Evolutionary conservation across 2,888 invertebrate genomes (phyloP), one percentile per base, ranked within the genome.

Genomic region (Pherbina coryleti): DNA sequence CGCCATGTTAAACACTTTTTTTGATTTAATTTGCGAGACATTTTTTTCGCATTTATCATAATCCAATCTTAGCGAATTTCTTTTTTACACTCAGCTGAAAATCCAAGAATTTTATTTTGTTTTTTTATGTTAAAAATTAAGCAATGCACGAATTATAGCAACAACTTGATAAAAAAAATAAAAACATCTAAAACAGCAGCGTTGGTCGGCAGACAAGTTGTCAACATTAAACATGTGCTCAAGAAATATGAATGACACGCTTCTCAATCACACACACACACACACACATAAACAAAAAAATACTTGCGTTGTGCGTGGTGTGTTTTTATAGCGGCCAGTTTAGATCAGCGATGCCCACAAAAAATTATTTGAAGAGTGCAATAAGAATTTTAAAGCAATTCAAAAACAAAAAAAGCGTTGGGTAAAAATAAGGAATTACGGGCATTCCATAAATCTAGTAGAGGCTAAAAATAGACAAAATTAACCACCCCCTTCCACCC

Each of bases 171-270:
- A n/a, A n/a, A n/a, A n/a, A 28, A 28, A 60, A 60, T 17, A 37
- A 28, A n/a, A 37, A 5, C 5, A n/a, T 2, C 14, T 17, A 17
- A 53, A 49, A 19, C 5, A 67, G 34, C 44, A 37, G 66, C 37
- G 51, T 70, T 28, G 28, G 22, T 31, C 25, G 70, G 19, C 25
- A 31, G 19, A 70, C 19, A 70, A 70, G 49, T 28, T 51, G 70
- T 53, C 70, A 70, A 70, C 28, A 4, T 71, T 71, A 19, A 34
- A 53, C 71, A 34, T 64, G 64, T 64, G 64, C 31, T 37, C 34
- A 28, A 53, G 28, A 77, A n/a, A 28, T 31, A 64, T 5, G 53
- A 37, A 37, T 51, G 64, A 64, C 64, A 64, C 49, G 37, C 70
- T 31, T 44, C 17, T 28, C 67, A 25, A 11, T 67, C 19, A 34